Conservation (phyloP, 2,888 invertebrate species). For the Chalcosyrphus nemorum region DNA sequence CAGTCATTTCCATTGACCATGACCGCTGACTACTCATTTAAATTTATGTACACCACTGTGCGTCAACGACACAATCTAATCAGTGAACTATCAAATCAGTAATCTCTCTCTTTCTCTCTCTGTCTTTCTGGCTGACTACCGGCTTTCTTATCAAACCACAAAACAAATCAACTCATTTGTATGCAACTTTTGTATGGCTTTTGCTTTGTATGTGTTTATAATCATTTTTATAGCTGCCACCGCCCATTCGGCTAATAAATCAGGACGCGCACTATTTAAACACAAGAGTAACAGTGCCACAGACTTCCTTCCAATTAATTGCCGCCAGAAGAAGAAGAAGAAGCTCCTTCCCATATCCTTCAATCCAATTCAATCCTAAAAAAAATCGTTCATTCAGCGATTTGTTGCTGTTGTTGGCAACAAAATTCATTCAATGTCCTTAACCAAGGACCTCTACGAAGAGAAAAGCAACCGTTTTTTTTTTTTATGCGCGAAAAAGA, state of each 20-base stretch:
- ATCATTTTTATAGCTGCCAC: slow-evolving; percentile 45
- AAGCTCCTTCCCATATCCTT: neutral
- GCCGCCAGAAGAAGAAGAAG: slow-evolving; percentile 38
- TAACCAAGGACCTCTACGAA: neutral
- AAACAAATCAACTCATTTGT: slow-evolving; percentile 20
- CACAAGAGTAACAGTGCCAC: slow-evolving; percentile 28
- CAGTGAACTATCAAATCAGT: neutral
- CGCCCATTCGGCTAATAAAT: slow-evolving; percentile 50
- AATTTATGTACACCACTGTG: neutral
- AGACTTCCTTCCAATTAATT: slow-evolving; percentile 60
- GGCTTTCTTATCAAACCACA: neutral
- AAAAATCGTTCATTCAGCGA: neutral
- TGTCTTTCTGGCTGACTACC: no score
- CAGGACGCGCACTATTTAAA: slow-evolving; percentile 28
- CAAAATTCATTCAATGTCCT: slow-evolving; percentile 49
- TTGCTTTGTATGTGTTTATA: slow-evolving; percentile 26
- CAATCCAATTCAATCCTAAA: neutral
- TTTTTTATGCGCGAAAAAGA: neutral
- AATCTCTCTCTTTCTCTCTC: no score
- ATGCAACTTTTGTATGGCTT: slow-evolving; percentile 12
- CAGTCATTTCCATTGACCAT: neutral
- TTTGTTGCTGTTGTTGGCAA: neutral
- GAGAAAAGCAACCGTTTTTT: neutral
- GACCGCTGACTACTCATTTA: neutral
- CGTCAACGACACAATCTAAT: neutral